Evolutionary conservation across 2,888 invertebrate species (phyloP).

Genomic region (Anodontia alba): DNA sequence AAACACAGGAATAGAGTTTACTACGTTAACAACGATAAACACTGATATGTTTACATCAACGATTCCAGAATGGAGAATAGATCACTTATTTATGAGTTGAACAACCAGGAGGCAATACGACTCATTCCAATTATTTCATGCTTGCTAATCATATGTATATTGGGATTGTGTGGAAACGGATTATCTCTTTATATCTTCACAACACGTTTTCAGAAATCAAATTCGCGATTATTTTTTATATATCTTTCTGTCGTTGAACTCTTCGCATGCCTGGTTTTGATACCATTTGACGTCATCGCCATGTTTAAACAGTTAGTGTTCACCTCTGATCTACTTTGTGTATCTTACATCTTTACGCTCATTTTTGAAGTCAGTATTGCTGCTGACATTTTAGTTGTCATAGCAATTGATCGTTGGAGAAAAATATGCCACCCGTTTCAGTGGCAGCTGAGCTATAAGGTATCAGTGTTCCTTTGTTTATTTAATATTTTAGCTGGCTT

Average conservation of each 20-base stretch:
- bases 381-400: neutral
- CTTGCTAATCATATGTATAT: neutral
- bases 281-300: neutral
- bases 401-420: conserved; percentile 9
- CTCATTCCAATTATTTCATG: neutral
- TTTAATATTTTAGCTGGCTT: neutral
- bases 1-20: too few species aligned
- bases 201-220: neutral
- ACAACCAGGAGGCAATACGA: neutral
- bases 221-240: neutral
- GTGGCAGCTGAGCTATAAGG: neutral
- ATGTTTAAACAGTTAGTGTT: neutral
- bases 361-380: neutral
- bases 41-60: too few species aligned
- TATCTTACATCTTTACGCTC: neutral
- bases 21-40: too few species aligned
- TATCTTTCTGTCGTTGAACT: neutral
- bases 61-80: too few species aligned
- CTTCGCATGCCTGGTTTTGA: neutral
- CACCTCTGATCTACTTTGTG: neutral
- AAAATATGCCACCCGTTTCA: conserved; percentile 1
- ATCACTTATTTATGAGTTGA: neutral
- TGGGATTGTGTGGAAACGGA: neutral
- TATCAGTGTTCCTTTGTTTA: neutral
- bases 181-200: neutral